Conservation (phyloP, 2,888 invertebrate genomes). For the Oasisia sp. region DNA sequence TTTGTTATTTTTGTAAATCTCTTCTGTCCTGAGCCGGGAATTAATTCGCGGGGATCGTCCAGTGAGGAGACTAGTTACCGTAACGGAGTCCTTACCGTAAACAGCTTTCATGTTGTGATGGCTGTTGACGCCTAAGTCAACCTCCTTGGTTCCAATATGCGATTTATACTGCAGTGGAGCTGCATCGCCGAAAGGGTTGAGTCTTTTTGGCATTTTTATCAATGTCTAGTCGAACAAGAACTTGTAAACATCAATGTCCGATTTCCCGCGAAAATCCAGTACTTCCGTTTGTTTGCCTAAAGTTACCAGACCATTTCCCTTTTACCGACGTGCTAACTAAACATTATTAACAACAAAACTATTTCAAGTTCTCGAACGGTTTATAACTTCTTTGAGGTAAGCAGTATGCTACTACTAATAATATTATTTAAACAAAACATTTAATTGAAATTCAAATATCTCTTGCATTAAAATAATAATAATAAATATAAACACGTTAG, state of each 20-base stretch:
- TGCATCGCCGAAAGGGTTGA: constrained; percentile 55
- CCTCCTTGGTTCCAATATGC: constrained; percentile 51
- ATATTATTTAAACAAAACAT: no score
- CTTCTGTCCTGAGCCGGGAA: no score
- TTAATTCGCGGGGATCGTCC: neutral
- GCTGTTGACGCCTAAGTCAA: constrained; percentile 48
- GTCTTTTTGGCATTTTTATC: constrained; percentile 53
- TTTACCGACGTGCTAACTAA: no score
- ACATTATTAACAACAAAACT: neutral
- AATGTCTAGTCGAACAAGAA: neutral
- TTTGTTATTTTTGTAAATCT: no score
- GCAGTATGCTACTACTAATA: no score
- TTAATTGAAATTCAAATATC: no score
- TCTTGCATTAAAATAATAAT: no score
- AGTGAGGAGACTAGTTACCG: constrained; percentile 43
- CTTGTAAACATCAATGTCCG: constrained; percentile 1
- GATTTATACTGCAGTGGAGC: constrained; percentile 56
- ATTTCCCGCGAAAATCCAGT: neutral
- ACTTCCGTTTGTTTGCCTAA: neutral
- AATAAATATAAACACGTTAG: no score
- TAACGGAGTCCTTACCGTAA: constrained; percentile 60
- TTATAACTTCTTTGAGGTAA: no score
- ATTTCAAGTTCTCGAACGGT: no score
- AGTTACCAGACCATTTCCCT: neutral
- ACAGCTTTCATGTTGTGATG: constrained; percentile 53